A percentile compares a stretch with the other conserved stretches of the same genome.
phyloP scores from a whole-genome alignment of 2,888 invertebrate genomes.

The Empis livida region DNA sequence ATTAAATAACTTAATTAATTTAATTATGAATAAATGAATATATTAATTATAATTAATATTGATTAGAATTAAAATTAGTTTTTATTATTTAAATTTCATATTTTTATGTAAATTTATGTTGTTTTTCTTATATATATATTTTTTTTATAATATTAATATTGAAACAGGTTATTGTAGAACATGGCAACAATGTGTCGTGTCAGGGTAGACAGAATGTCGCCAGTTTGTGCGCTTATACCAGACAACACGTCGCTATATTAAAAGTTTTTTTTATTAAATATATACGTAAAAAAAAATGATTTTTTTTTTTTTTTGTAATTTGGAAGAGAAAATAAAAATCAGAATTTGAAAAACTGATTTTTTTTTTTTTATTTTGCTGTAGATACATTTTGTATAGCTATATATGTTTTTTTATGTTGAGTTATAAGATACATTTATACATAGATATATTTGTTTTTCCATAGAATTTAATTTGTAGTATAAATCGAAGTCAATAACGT shows the following conservation, averaged over 20 bases:
- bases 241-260: conserved; percentile 59
- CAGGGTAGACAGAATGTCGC: conserved; percentile 90
- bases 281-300: too few relatives aligned
- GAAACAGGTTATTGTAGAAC: conserved; percentile 16
- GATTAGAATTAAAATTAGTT: too few relatives aligned
- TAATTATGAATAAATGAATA: too few relatives aligned
- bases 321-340: too few relatives aligned
- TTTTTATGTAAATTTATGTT: too few relatives aligned
- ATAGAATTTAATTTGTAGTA: too few relatives aligned
- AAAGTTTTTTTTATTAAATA: too few relatives aligned
- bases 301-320: too few relatives aligned
- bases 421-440: neutral
- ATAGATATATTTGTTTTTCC: neutral
- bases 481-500: too few relatives aligned
- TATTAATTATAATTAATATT: too few relatives aligned
- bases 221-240: conserved; percentile 60
- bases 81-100: too few relatives aligned
- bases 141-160: neutral
- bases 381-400: neutral
- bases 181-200: conserved; percentile 54
- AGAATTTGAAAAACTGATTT: neutral
- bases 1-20: too few relatives aligned
- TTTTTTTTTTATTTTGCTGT: neutral
- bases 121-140: neutral
- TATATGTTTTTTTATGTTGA: neutral